Evolutionary conservation across 2,888 invertebrate species (phyloP).

Genomic region (Silvanus unidentatus): DNA sequence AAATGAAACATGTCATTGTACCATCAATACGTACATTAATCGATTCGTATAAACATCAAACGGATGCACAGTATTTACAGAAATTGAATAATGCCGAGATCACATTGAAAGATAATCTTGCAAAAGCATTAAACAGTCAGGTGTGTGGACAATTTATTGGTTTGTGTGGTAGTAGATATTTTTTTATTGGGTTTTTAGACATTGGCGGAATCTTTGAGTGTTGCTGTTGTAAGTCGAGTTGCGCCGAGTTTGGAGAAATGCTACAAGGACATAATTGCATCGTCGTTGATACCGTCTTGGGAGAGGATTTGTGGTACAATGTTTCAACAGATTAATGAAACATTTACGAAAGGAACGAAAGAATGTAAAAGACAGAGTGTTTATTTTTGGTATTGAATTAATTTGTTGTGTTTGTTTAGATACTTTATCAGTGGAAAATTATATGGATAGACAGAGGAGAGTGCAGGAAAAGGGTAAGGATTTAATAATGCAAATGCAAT

Average conservation of each 20-base stretch:
- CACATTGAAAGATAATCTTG: constrained; percentile 72
- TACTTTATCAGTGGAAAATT: constrained; percentile 44
- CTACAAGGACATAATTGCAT: constrained; percentile 71
- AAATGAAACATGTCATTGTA: constrained; percentile 51
- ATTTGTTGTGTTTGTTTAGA: constrained; percentile 26
- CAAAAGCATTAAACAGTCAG: constrained; percentile 73
- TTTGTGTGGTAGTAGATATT: too few relatives aligned
- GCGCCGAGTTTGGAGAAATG: constrained; percentile 69
- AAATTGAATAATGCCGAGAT: constrained; percentile 69
- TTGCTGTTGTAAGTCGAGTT: constrained; percentile 62
- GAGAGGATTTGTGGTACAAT: constrained; percentile 81
- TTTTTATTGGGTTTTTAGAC: constrained; percentile 48
- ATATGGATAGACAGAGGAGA: constrained; percentile 44
- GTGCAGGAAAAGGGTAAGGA: constrained; percentile 46
- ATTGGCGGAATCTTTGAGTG: constrained; percentile 68
- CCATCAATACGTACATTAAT: constrained; percentile 61
- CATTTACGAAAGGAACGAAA: constrained; percentile 81
- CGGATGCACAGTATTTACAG: constrained; percentile 67
- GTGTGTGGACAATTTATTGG: constrained; percentile 49
- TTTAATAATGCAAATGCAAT: constrained; percentile 43
- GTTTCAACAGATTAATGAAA: constrained; percentile 83
- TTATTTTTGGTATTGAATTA: background rate
- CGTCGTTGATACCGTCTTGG: constrained; percentile 75
- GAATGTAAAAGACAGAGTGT: constrained; percentile 66
- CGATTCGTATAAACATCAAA: constrained; percentile 67